phyloP scores from a whole-genome alignment of 2,888 invertebrate species.

The Lithophane semibrunnea region DNA sequence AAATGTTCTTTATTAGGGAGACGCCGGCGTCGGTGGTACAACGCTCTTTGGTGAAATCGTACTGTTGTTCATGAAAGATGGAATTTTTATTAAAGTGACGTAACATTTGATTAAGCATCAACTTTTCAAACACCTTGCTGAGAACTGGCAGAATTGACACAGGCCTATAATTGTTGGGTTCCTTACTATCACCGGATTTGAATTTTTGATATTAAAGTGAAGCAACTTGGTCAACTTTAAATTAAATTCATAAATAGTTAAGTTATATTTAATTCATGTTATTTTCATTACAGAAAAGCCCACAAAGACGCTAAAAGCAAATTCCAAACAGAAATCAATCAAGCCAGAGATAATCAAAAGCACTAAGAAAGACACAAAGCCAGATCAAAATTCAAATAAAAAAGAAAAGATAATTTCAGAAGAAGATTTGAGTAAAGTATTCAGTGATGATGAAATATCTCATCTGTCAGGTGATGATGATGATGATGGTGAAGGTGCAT shows the following conservation, averaged over 20 bases:
- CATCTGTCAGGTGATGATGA: conserved; percentile 82
- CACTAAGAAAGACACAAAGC: conserved; percentile 50
- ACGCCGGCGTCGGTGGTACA: no score
- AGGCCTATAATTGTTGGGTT: no score
- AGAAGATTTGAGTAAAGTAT: conserved; percentile 80
- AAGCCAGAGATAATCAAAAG: conserved; percentile 51
- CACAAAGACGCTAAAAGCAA: conserved; percentile 60
- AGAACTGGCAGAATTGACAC: no score
- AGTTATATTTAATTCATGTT: background rate
- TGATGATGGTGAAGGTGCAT: conserved; percentile 67
- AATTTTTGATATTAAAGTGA: no score
- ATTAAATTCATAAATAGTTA: no score
- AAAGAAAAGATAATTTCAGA: conserved; percentile 78
- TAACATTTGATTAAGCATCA: no score
- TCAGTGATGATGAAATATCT: conserved; percentile 88
- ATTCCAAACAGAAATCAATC: conserved; percentile 52
- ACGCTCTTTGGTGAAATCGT: no score
- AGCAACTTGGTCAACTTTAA: background rate
- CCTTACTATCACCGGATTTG: no score
- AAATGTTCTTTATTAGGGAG: no score
- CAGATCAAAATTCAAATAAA: conserved; percentile 31
- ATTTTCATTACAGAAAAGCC: conserved; percentile 72
- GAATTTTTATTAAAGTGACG: no score
- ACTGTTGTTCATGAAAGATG: no score
- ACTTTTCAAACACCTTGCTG: no score